Percentiles rank a stretch among this genome's conserved stretches.
Evolutionary conservation across 2,797 vertebrate genomes (phyloP).

Genomic region (Molossus alvarezi): DNA sequence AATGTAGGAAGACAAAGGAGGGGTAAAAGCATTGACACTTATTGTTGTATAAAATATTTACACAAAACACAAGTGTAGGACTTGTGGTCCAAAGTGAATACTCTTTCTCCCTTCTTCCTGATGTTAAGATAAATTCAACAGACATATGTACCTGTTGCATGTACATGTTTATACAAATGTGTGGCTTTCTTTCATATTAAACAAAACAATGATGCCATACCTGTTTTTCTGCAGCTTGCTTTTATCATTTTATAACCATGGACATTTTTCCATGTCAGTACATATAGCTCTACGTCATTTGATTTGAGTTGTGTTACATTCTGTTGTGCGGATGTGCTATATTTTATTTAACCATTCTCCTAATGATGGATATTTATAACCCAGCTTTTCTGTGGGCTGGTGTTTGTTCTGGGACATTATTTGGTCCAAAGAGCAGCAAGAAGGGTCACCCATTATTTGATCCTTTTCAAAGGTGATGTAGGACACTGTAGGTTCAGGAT

Average conservation of each 20-base stretch:
- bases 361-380: constrained; percentile 74
- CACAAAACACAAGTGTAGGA: neutral
- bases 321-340: constrained; percentile 44
- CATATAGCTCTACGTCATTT: constrained; percentile 18
- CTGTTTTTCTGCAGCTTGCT: constrained; percentile 45
- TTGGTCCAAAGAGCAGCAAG: constrained; percentile 69
- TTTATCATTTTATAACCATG: constrained; percentile 54
- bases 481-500: constrained; percentile 54
- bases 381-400: constrained; percentile 63
- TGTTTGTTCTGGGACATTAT: constrained; percentile 70
- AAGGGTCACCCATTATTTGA: constrained; percentile 55
- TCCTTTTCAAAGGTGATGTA: constrained; percentile 67
- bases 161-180: constrained; percentile 55
- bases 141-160: neutral
- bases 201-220: neutral
- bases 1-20: constrained; percentile 26
- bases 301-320: constrained; percentile 57
- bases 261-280: constrained; percentile 55
- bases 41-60: constrained; percentile 33
- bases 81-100: constrained; percentile 44
- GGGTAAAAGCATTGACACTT: neutral
- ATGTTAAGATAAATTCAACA: constrained; percentile 45
- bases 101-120: constrained; percentile 10
- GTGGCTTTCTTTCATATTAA: constrained; percentile 45
- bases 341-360: constrained; percentile 70